Base-by-base conservation (phyloP, 2,113 vertebrate species). In the Chauna torquata region DNA sequence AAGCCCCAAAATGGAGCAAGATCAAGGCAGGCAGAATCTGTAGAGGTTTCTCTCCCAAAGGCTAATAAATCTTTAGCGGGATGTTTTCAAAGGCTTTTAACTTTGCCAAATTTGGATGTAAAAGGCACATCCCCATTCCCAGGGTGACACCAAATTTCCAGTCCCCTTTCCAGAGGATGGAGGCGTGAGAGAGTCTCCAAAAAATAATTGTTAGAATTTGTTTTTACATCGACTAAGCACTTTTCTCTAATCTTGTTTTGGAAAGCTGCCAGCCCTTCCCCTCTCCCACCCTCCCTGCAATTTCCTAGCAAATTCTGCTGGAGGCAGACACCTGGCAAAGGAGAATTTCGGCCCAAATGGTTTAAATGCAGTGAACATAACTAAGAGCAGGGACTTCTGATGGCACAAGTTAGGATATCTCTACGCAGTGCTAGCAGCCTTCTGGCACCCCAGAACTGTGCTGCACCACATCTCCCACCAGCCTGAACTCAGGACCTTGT, bases 221-320 rank as follows among this genome's bases (percentile, higher is more conserved):
- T 40, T 90, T 91, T 87, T 80, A 38, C 59, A 92, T 87, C 22
- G 1, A 58, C 70, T 85, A 92, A 95, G 91, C 92, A 92, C 81
- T 97, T 96, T 95, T 89, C 94, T 94, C 66, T 97, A 94, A 92
- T 95, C 86, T 91, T 62, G 15, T 55, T 47, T 16, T 95, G 92
- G 82, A 89, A 95, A 88, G 18, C 17, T 0, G 6, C 95, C 91
- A 94, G 85, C 24, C 49, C 9, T 95, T 69, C 62, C 66, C 30
- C 12, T 85, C 65, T 96, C 58, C 84, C 62, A 90, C 87, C 44
- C 62, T 88, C 58, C 45, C 65, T 92, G 81, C 49, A 84, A 91
- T 85, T 95, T 91, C 70, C 89, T 90, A 74, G 84, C 77, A 95
- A 91, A 80, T 88, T 90, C 78, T 91, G 50, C 84, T 90, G 91